Conservation (phyloP, 2,113 vertebrate species). For the Callipepla squamata region DNA sequence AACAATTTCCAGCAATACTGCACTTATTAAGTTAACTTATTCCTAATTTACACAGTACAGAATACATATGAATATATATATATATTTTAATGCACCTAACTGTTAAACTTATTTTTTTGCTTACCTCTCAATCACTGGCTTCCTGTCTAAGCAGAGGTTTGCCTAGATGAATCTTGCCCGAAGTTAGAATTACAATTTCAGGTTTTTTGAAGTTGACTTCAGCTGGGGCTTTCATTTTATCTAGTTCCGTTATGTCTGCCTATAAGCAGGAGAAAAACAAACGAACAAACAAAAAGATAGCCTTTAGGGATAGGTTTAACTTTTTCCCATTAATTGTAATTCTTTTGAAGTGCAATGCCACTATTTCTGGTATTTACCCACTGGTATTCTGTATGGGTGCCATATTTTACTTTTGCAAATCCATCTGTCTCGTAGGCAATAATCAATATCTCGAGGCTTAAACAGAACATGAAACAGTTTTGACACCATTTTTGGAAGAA, state of each 20-base stretch:
- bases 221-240: neutral
- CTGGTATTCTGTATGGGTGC: neutral
- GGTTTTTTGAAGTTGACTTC: slow-evolving; percentile 12
- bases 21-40: neutral
- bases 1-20: neutral
- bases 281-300: neutral
- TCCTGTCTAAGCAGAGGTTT: slow-evolving; percentile 7
- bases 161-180: neutral
- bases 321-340: neutral
- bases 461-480: neutral
- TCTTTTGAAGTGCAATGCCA: neutral
- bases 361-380: neutral
- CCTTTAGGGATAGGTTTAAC: neutral
- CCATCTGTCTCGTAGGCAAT: neutral
- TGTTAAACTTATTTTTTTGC: neutral
- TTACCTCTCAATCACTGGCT: neutral
- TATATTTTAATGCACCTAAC: neutral
- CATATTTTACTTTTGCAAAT: neutral
- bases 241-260: neutral
- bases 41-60: neutral
- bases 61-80: neutral
- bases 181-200: neutral
- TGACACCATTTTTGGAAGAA: neutral
- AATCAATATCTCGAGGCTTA: neutral
- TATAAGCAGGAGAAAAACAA: neutral